Percentiles rank a stretch among this genome's conserved stretches.
Evolutionary conservation across 2,113 vertebrate species (phyloP).

Genomic region (Tachycineta bicolor): DNA sequence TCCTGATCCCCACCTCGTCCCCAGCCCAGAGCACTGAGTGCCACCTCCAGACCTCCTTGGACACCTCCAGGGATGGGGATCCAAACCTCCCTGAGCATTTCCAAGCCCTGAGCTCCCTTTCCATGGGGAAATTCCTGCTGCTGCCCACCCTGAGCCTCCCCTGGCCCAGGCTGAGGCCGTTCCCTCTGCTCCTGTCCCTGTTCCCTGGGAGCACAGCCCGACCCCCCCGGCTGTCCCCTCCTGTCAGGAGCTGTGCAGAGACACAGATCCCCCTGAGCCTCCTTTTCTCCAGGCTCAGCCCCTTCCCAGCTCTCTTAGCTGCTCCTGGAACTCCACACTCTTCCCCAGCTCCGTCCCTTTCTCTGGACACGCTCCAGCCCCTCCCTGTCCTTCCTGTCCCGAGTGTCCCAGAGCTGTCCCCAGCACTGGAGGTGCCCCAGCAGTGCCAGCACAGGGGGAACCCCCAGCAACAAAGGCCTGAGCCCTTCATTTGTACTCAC

Average conservation of each 20-base stretch:
- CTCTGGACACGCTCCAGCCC: background rate
- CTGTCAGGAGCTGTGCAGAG: background rate
- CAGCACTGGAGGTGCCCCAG: background rate
- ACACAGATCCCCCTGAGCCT: background rate
- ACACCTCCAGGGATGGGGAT: background rate
- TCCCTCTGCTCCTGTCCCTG: background rate
- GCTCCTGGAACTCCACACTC: background rate
- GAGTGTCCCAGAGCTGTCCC: background rate
- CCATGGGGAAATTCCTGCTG: background rate
- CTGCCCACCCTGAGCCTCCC: rapidly evolving
- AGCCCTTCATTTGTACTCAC: background rate
- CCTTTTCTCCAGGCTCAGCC: background rate
- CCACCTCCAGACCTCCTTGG: background rate
- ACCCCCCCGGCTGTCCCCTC: background rate
- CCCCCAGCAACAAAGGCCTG: background rate
- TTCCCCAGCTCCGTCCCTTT: background rate
- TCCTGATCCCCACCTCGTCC: background rate
- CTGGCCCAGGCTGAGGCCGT: background rate
- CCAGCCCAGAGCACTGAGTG: background rate
- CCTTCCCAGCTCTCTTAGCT: background rate
- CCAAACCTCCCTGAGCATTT: background rate
- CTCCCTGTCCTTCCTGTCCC: background rate
- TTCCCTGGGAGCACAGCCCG: background rate
- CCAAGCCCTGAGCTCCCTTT: background rate
- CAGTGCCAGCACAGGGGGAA: background rate